Evolutionary conservation across 2,113 vertebrate genomes (phyloP).

Genomic region (Cygnus buccinator): DNA sequence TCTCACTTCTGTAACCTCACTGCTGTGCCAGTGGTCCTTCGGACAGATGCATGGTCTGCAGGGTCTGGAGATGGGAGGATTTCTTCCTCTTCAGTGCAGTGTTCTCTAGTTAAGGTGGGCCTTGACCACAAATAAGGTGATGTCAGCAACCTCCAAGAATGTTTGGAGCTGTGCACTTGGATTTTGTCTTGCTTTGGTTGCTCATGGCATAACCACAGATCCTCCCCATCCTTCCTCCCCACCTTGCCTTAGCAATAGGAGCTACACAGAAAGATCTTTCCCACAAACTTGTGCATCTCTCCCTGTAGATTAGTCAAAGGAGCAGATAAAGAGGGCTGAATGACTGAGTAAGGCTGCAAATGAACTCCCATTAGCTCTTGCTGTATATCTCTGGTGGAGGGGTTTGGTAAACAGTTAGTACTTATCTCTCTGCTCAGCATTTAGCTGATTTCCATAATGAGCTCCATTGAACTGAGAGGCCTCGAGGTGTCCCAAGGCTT

Average conservation of each 20-base stretch:
- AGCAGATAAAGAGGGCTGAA: constrained; percentile 68
- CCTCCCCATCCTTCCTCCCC: not conserved
- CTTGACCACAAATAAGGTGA: not conserved
- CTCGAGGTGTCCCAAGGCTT: constrained; percentile 74
- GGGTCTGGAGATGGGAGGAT: not conserved
- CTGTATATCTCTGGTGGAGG: constrained; percentile 58
- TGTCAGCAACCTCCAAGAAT: not conserved
- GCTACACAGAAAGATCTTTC: not conserved
- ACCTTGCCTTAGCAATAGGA: not conserved
- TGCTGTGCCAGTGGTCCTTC: not conserved
- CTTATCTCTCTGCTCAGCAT: constrained; percentile 77
- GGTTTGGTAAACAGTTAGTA: constrained; percentile 70
- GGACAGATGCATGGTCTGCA: not conserved
- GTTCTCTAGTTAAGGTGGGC: not conserved
- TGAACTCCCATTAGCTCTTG: constrained; percentile 68
- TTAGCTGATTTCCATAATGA: constrained; percentile 83
- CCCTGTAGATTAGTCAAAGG: constrained; percentile 48
- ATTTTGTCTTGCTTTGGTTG: not conserved
- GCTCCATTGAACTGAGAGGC: constrained; percentile 76
- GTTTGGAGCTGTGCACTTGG: not conserved
- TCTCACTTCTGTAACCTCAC: not conserved
- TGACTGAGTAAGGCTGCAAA: constrained; percentile 60
- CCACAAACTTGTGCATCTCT: not conserved
- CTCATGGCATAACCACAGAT: not conserved
- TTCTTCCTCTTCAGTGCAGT: rapidly evolving